These are phyloP conservation scores for Sebastes hopkinsi DNA, from an alignment of 2,797 vertebrate genomes.

Conservation along the genomic window DNA sequence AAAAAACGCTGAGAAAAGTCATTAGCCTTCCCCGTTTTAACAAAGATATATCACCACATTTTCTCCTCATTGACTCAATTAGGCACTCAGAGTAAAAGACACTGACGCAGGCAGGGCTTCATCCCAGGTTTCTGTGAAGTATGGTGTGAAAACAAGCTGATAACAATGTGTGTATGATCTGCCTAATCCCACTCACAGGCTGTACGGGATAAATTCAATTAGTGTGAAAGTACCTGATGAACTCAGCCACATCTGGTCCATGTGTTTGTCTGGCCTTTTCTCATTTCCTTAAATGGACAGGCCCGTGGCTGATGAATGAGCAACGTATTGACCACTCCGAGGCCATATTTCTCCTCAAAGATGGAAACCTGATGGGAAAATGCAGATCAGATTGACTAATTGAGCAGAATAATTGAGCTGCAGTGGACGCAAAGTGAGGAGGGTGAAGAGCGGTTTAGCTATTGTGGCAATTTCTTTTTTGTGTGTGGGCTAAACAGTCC, in stretches of 20 bases:
- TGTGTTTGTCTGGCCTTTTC: conserved; percentile 90
- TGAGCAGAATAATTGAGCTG: conserved; percentile 92
- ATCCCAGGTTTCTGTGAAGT: conserved; percentile 51
- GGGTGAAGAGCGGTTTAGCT: conserved; percentile 83
- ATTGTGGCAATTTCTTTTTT: conserved; percentile 75
- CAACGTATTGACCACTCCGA: conserved; percentile 87
- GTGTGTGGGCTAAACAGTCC: conserved; percentile 76
- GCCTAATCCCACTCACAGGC: conserved; percentile 79
- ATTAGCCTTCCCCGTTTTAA: conserved; percentile 25
- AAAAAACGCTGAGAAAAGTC: background rate
- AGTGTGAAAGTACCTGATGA: conserved; percentile 86
- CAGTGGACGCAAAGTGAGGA: conserved; percentile 66
- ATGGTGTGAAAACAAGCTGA: conserved; percentile 84
- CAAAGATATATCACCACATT: conserved; percentile 30
- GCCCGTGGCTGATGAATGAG: conserved; percentile 86
- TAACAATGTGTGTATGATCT: conserved; percentile 84
- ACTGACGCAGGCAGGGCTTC: conserved; percentile 28
- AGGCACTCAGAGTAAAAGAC: conserved; percentile 31
- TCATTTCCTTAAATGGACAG: conserved; percentile 94
- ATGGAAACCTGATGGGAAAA: conserved; percentile 90
- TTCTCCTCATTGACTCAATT: conserved; percentile 50
- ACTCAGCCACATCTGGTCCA: conserved; percentile 86
- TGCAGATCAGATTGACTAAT: conserved; percentile 93
- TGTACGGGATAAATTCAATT: conserved; percentile 88
- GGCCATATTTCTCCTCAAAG: conserved; percentile 89